Evolutionary conservation across 2,888 invertebrate species (phyloP), one percentile per base, ranked within the genome.

Genomic region (Catocala nupta): DNA sequence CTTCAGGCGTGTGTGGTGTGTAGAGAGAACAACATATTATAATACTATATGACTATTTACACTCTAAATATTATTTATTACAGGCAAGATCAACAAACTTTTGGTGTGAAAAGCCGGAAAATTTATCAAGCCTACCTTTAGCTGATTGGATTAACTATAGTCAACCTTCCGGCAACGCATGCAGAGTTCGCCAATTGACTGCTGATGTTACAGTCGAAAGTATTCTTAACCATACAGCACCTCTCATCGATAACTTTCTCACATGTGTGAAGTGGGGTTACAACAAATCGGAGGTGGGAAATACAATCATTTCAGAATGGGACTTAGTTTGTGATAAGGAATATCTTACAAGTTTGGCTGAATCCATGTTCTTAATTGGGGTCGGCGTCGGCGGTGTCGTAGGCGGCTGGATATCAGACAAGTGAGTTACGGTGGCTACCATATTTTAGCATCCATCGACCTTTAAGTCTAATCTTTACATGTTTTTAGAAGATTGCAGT

Each of bases 371-470:
- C 87, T 90, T 97, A 67, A 92, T 96, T 34, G 97, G 97, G 42
- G 97, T 97, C 11, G 97, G 97, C 61, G 91, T 96, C 50, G 97
- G 97, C 57, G 97, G 97, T 56, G 95, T 97, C 12, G 95, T 97
- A n/a, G 96, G 97, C 65, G 97, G 97, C 33, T 96, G 96, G 88
- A 95, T 97, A 59, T 97, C 97, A 5, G 97, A 97, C 89, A 96
- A 95, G 95, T 94, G 74, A 84, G 85, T 64, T 42, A n/a, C 9
- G 11, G 36, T 13, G 10, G 6, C 5, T 11, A 54, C 25, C 43
- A 53, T 53, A 25, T 25, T 25, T 25, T 25, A 25, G 4, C 25
- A 25, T 3, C 25, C 25, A 25, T 25, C 4, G 25, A 25, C 25
- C 25, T 3, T 16, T 25, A 25, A 25, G 25, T 25, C 25, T 25